Conservation (phyloP, 1,140 invertebrate genomes). For the Drosophila gunungcola region DNA sequence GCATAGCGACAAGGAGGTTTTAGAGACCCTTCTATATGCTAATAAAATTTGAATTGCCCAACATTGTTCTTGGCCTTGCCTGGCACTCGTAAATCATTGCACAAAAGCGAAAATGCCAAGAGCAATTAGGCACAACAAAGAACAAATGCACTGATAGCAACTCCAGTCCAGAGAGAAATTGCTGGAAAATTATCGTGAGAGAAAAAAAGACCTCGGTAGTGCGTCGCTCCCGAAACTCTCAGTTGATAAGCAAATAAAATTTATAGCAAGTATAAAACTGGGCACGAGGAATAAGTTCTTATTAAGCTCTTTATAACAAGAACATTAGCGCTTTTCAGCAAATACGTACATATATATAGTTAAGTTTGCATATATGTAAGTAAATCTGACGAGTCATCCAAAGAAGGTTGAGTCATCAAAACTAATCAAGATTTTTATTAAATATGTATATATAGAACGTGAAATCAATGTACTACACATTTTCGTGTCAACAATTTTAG, state of each 20-base stretch:
- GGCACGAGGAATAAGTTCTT: conserved; percentile 13
- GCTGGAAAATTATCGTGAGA: conserved; percentile 12
- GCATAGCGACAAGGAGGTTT: not conserved
- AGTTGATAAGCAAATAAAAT: conserved; percentile 41
- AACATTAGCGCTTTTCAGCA: conserved; percentile 9
- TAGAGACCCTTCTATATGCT: conserved; percentile 20
- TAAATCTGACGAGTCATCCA: conserved; percentile 8
- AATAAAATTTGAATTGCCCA: conserved; percentile 35
- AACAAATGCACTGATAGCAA: conserved; percentile 51
- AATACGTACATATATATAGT: conserved; percentile 1
- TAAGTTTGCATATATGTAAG: conserved; percentile 6
- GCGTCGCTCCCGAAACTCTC: not conserved
- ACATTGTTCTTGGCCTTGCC: conserved; percentile 34
- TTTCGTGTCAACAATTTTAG: too few species aligned
- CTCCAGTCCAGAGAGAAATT: conserved; percentile 15
- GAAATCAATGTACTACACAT: too few species aligned
- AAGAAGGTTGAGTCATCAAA: not conserved
- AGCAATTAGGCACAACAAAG: conserved; percentile 42
- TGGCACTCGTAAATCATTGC: conserved; percentile 37
- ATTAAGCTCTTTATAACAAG: not conserved
- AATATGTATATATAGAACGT: not conserved
- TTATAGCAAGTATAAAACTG: conserved; percentile 19
- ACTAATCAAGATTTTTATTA: not conserved
- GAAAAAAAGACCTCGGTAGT: not conserved
- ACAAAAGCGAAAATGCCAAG: conserved; percentile 29